phyloP scores from a whole-genome alignment of 2,888 invertebrate genomes.

The Lycaena phlaeas region DNA sequence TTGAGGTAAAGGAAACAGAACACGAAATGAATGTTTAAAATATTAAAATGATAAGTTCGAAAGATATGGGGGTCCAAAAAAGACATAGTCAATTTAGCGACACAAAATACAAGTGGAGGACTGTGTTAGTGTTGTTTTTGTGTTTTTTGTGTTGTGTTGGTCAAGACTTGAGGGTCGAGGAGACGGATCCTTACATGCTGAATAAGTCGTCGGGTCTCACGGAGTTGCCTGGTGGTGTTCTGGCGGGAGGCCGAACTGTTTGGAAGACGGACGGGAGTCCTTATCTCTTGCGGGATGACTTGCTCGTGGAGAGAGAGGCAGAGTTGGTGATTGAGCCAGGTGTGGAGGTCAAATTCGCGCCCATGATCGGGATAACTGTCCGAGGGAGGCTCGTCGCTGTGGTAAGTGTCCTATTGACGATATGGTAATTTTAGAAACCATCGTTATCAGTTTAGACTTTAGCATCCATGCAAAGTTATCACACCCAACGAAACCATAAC shows the following conservation, averaged over 20 bases:
- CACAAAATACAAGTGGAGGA: conserved; percentile 71
- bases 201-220: conserved; percentile 59
- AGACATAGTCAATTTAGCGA: conserved; percentile 68
- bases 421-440: no score
- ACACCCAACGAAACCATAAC: no score
- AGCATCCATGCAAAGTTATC: no score
- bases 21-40: conserved; percentile 50
- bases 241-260: conserved; percentile 71
- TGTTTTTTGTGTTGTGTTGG: conserved; percentile 43
- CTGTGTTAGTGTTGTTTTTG: conserved; percentile 37
- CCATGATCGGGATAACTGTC: conserved; percentile 94
- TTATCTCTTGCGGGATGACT: conserved; percentile 83
- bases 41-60: conserved; percentile 46
- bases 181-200: conserved; percentile 53
- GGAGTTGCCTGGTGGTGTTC: conserved; percentile 77
- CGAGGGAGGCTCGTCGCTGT: conserved; percentile 90
- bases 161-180: conserved; percentile 39
- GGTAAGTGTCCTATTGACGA: conserved; percentile 73
- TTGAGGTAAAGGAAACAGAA: conserved; percentile 24
- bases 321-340: conserved; percentile 92
- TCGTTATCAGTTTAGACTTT: no score
- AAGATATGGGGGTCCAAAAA: conserved; percentile 63
- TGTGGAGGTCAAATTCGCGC: conserved; percentile 89
- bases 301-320: conserved; percentile 83
- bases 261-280: conserved; percentile 78